phyloP scores from a whole-genome alignment of 2,113 vertebrate species.

The Oostethus manadensis region DNA sequence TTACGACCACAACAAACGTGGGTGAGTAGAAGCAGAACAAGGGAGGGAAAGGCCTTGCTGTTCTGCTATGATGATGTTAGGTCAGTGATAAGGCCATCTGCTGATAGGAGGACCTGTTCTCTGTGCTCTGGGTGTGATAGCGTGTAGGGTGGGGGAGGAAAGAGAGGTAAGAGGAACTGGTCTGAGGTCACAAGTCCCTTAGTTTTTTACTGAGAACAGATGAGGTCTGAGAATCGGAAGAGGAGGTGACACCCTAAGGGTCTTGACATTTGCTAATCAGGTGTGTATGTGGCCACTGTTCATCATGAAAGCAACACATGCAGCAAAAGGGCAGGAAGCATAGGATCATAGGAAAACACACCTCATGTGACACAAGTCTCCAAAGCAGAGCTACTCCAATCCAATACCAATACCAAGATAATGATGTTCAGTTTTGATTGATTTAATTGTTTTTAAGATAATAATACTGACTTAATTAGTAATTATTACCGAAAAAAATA shows the following conservation, averaged over 20 bases:
- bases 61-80: conserved; percentile 37
- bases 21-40: conserved; percentile 11
- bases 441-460: too few relatives aligned
- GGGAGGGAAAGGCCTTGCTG: conserved; percentile 17
- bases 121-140: conserved; percentile 16
- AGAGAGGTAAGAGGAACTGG: conserved; percentile 28
- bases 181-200: conserved; percentile 26
- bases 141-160: conserved; percentile 31
- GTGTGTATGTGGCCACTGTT: conserved; percentile 28
- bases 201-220: conserved; percentile 29
- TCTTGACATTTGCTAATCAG: conserved; percentile 32
- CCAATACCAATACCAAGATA: too few relatives aligned
- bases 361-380: background rate
- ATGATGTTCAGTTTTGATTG: too few relatives aligned
- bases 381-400: too few relatives aligned
- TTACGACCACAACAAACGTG: background rate
- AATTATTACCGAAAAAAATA: too few relatives aligned
- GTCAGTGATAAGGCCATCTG: conserved; percentile 52
- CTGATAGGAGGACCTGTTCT: conserved; percentile 48
- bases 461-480: too few relatives aligned
- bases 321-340: background rate
- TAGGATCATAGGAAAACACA: background rate
- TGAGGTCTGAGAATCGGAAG: conserved; percentile 56
- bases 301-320: conserved; percentile 20
- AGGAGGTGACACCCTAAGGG: conserved; percentile 22